Percentiles rank a stretch among this genome's conserved stretches.
Conservation (phyloP, 2,797 vertebrate genomes). For the Cyclopterus lumpus region DNA sequence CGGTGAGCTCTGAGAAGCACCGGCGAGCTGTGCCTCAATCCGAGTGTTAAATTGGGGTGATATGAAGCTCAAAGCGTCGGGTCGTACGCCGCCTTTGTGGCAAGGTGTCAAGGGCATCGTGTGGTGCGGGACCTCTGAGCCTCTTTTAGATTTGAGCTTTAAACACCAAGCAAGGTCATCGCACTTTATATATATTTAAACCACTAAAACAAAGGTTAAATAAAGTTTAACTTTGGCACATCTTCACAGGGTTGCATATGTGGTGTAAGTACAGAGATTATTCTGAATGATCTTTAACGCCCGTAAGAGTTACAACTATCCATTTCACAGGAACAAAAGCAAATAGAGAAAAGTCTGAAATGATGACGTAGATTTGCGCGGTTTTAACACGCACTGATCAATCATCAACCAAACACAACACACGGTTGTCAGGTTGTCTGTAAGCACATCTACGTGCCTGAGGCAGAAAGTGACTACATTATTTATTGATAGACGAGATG, state of each 20-base stretch:
- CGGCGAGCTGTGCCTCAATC: conserved; percentile 75
- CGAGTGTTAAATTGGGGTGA: conserved; percentile 81
- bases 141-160: background rate
- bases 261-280: background rate
- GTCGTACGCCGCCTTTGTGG: conserved; percentile 36
- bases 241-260: background rate
- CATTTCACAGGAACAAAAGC: background rate
- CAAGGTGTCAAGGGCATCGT: conserved; percentile 23
- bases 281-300: background rate
- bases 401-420: background rate
- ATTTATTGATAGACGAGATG: background rate
- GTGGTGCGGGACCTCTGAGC: conserved; percentile 17
- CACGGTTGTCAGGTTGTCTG: background rate
- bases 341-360: background rate
- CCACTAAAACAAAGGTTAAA: background rate
- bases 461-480: background rate
- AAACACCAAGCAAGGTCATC: conserved; percentile 9
- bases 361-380: background rate
- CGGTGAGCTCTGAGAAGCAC: conserved; percentile 58
- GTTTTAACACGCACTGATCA: background rate
- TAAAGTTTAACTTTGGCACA: background rate
- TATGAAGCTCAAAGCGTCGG: conserved; percentile 40
- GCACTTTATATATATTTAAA: background rate
- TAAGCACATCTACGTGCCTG: background rate
- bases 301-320: background rate